Evolutionary conservation across 2,888 invertebrate genomes (phyloP), one percentile per base, ranked within the genome.

Genomic region (Odontocerum albicorne): DNA sequence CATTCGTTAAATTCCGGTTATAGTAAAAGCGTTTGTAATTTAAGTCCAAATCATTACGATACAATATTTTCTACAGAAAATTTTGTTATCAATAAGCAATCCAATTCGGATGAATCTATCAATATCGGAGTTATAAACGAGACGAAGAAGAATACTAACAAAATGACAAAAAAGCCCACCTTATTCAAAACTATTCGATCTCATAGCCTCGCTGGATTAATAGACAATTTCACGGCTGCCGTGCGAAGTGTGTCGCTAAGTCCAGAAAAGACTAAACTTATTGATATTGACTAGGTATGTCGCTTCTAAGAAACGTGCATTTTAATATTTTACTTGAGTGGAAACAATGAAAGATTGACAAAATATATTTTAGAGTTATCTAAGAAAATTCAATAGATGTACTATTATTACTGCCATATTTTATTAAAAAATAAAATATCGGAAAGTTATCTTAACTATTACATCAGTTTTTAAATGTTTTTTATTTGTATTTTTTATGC

Each of bases 1-100:
- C 22, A 10, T 16, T 21, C 54, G 3, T 46, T 42, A 12, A 32
- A 6, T n/a, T 55, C 40, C 13, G 21, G 19, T 19, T 52, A 50
- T 22, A 56, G 56, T 39, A 52, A 31, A 20, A 61, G 57, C 36
- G 22, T 39, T 8, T 49, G 55, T 3, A 72, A 74, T 62, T 70
- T 74, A 56, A 67, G 67, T 49, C 71, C 72, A 51, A 67, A 70
- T 45, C 71, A 73, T 64, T 83, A 83, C 68, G 83, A 79, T 63
- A 77, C 83, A 4, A 79, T 81, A 42, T 82, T 72, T 64, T 68
- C 68, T 52, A 72, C 77, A 66, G 72, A 76, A 35, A 73, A 68
- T 61, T 72, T 71, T 61, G 68, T 72, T 45, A 72, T 73, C 38
- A 70, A 68, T n/a, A 68, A 68, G 55, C 50, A 56, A 46, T 71